These are phyloP conservation scores for Microtus oregoni DNA, from an alignment of 2,113 vertebrate species.

Conservation along the genomic window DNA sequence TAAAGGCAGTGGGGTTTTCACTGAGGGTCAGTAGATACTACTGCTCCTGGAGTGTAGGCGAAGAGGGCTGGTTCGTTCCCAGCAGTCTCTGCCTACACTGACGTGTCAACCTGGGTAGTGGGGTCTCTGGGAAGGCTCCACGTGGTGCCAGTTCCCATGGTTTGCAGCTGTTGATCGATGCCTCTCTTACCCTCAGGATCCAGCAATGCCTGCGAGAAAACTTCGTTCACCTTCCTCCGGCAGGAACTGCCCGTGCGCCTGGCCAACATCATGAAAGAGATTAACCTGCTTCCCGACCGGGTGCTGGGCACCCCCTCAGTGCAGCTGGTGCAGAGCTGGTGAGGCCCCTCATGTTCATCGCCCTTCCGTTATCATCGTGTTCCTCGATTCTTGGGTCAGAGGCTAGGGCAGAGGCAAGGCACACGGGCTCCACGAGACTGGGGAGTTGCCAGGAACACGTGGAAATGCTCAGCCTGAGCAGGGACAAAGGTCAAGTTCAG, in stretches of 20 bases:
- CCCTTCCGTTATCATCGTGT: not conserved
- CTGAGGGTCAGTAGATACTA: not conserved
- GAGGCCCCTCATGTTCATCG: slow-evolving; percentile 37
- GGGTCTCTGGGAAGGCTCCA: not conserved
- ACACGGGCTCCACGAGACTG: not conserved
- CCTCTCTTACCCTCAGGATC: slow-evolving; percentile 87
- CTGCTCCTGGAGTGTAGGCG: not conserved
- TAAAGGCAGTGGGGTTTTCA: not conserved
- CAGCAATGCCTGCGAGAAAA: slow-evolving; percentile 97
- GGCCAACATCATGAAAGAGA: slow-evolving; percentile 99
- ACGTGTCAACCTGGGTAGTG: not conserved
- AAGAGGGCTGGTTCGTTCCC: too few relatives aligned
- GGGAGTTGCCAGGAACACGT: not conserved
- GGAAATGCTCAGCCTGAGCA: not conserved
- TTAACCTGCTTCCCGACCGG: slow-evolving; percentile 93
- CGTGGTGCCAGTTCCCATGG: not conserved
- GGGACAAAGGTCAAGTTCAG: not conserved
- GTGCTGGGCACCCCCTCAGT: slow-evolving; percentile 94
- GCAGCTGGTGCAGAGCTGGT: slow-evolving; percentile 96
- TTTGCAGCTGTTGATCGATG: not conserved
- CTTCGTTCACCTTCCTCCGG: slow-evolving; percentile 94
- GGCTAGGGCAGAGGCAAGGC: not conserved
- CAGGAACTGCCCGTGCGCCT: slow-evolving; percentile 97
- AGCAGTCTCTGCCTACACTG: too few relatives aligned
- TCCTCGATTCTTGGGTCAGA: not conserved